Evolutionary conservation across 1,140 invertebrate genomes (phyloP).

Genomic region (Papilio polytes): DNA sequence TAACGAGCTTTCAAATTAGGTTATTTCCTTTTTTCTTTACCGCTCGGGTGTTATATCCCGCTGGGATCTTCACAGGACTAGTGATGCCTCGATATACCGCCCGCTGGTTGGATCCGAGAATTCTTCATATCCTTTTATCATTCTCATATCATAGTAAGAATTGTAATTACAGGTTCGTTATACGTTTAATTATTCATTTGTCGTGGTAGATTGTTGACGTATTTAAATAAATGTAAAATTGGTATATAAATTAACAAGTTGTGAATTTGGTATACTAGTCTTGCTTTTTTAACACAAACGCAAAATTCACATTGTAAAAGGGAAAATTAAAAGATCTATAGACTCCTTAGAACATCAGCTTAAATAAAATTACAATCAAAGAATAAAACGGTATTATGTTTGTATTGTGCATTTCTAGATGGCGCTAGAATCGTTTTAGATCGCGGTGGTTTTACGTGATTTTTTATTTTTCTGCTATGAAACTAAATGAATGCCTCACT

Average conservation of each 20-base stretch:
- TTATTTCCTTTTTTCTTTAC: neutral
- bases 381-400: neutral
- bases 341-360: too few relatives aligned
- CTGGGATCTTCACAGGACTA: neutral
- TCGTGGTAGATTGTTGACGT: neutral
- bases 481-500: too few relatives aligned
- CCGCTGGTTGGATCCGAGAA: constrained; percentile 16
- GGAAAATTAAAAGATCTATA: too few relatives aligned
- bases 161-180: neutral
- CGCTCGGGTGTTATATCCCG: constrained; percentile 12
- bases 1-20: neutral
- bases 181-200: neutral
- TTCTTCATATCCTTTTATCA: neutral
- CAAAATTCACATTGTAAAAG: too few relatives aligned
- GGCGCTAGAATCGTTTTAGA: neutral
- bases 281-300: too few relatives aligned
- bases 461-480: too few relatives aligned
- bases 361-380: too few relatives aligned
- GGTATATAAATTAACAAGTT: neutral
- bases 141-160: neutral
- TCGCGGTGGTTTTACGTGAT: neutral
- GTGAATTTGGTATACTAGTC: too few relatives aligned
- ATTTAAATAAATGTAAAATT: neutral
- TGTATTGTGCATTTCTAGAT: neutral
- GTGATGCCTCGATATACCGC: neutral